Percentiles rank a stretch among this genome's conserved stretches.
phyloP scores from a whole-genome alignment of 2,888 invertebrate species.

The Sicus ferrugineus region DNA sequence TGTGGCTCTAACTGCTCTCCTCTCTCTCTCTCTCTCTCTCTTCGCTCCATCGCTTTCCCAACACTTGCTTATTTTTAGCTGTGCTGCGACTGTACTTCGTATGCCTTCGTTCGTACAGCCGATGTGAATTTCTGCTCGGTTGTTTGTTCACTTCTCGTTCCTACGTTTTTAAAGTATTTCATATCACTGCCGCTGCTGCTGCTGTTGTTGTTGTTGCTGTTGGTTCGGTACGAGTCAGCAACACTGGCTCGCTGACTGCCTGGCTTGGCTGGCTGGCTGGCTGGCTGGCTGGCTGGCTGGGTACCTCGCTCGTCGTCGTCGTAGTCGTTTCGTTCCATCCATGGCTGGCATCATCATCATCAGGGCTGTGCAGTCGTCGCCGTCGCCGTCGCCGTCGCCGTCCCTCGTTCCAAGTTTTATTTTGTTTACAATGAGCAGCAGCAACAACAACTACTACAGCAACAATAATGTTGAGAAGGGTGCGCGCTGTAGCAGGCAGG shows the following conservation, averaged over 20 bases:
- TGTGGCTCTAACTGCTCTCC: conserved; percentile 34
- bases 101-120: conserved; percentile 41
- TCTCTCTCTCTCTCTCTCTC: conserved; percentile 38
- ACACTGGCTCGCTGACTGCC: conserved; percentile 44
- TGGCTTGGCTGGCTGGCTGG: conserved; percentile 33
- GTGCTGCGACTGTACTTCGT: conserved; percentile 61
- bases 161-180: conserved; percentile 33
- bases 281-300: conserved; percentile 43
- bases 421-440: conserved; percentile 38
- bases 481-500: conserved; percentile 32
- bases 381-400: not conserved
- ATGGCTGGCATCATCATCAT: conserved; percentile 15
- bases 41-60: conserved; percentile 41
- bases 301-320: conserved; percentile 41
- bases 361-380: conserved; percentile 36
- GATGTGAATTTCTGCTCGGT: conserved; percentile 40
- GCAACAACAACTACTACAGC: conserved; percentile 21
- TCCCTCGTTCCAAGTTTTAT: conserved; percentile 24
- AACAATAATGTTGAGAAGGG: conserved; percentile 5
- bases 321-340: not conserved
- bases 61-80: conserved; percentile 59
- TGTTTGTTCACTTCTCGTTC: conserved; percentile 37
- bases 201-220: conserved; percentile 46
- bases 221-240: conserved; percentile 50
- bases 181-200: conserved; percentile 44